Conservation (phyloP, 2,797 vertebrate species). For the Brachymystax lenok region DNA sequence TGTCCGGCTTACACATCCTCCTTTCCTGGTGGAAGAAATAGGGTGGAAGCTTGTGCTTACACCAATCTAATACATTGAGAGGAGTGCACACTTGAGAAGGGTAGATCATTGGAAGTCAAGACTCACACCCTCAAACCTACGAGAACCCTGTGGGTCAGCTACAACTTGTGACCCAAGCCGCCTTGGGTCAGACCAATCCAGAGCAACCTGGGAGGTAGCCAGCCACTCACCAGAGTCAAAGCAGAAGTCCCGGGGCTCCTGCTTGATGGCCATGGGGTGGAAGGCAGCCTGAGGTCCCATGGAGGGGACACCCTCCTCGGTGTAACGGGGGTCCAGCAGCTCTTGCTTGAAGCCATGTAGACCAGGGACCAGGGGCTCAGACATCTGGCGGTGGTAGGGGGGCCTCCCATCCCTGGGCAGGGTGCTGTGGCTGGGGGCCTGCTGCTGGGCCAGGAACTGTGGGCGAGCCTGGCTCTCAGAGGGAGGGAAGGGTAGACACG, state of each 20-base stretch:
- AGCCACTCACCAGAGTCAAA: conserved; percentile 89
- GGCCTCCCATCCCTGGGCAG: conserved; percentile 83
- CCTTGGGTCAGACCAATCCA: too few relatives aligned
- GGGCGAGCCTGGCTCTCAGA: conserved; percentile 79
- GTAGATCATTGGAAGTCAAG: too few relatives aligned
- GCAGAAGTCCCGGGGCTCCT: conserved; percentile 94
- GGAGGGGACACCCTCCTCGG: conserved; percentile 82
- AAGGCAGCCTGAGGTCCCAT: conserved; percentile 80
- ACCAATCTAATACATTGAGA: too few relatives aligned
- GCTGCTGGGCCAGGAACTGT: conserved; percentile 80
- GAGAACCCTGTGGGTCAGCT: too few relatives aligned
- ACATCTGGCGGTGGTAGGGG: conserved; percentile 92
- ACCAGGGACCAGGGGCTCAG: conserved; percentile 85
- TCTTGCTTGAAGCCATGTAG: conserved; percentile 94
- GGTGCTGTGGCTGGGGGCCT: conserved; percentile 48
- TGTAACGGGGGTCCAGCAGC: conserved; percentile 86
- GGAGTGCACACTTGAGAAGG: too few relatives aligned
- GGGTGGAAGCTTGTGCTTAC: too few relatives aligned
- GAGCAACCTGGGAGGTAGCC: not conserved
- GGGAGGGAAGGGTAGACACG: conserved; percentile 76
- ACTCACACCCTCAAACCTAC: too few relatives aligned
- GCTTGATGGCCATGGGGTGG: conserved; percentile 92
- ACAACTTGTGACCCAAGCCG: too few relatives aligned
- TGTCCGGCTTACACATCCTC: not conserved
- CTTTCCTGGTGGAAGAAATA: not conserved